Evolutionary conservation across 2,797 vertebrate genomes (phyloP).

Genomic region (Halcyon smyrnensis): DNA sequence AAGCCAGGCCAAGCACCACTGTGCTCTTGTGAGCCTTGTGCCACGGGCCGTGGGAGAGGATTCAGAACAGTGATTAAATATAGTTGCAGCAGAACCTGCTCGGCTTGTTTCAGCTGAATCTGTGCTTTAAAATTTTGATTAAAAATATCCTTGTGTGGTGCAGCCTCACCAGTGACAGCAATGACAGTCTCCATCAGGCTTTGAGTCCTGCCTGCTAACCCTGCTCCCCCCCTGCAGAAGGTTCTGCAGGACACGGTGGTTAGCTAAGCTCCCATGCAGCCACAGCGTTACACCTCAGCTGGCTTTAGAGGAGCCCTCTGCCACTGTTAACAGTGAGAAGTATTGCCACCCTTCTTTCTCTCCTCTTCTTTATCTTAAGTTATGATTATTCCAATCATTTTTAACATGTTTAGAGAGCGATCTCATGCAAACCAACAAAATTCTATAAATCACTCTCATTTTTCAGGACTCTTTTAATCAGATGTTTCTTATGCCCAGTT

Average conservation of each 20-base stretch:
- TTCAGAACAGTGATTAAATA: background rate
- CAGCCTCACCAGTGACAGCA: rapidly evolving
- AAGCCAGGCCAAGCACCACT: background rate
- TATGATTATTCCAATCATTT: background rate
- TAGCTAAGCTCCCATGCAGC: rapidly evolving
- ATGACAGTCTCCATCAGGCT: rapidly evolving
- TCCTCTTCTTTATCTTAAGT: background rate
- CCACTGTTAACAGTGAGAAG: background rate
- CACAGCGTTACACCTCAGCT: rapidly evolving
- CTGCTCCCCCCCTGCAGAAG: background rate
- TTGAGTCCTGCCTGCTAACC: background rate
- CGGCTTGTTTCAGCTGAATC: slow-evolving; percentile 1
- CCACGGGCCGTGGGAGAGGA: background rate
- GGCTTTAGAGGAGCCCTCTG: background rate
- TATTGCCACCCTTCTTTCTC: background rate
- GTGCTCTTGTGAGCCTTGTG: background rate
- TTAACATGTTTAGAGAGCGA: background rate
- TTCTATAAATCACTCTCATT: background rate
- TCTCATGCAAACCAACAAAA: background rate
- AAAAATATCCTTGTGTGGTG: background rate
- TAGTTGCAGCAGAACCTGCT: slow-evolving; percentile 42
- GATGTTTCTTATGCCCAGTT: background rate
- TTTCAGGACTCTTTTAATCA: background rate
- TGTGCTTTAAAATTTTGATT: background rate
- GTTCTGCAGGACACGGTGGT: rapidly evolving